Conservation (phyloP, 2,888 invertebrate species). For the Caenorhabditis uteleia region DNA sequence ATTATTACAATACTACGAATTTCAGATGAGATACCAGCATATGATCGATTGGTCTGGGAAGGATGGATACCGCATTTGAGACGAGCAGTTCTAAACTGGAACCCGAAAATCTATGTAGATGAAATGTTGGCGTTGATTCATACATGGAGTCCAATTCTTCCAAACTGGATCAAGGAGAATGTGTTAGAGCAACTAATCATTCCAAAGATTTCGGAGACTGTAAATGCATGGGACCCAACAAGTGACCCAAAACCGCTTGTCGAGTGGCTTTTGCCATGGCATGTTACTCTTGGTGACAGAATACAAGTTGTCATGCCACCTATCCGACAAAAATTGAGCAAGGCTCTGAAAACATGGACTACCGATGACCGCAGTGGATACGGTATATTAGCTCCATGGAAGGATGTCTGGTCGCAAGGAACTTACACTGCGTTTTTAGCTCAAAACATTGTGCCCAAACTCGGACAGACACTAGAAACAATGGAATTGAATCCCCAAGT, state of each 20-base stretch:
- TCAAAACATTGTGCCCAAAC: constrained; percentile 84
- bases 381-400: constrained; percentile 90
- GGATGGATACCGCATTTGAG: constrained; percentile 84
- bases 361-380: constrained; percentile 90
- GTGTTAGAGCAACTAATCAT: constrained; percentile 78
- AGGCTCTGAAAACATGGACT: constrained; percentile 72
- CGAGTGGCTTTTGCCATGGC: constrained; percentile 96
- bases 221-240: constrained; percentile 82
- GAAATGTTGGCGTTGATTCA: constrained; percentile 82
- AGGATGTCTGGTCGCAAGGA: constrained; percentile 79
- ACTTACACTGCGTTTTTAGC: constrained; percentile 83
- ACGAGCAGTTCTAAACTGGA: constrained; percentile 76
- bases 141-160: constrained; percentile 82
- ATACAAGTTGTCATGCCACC: constrained; percentile 81
- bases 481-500: constrained; percentile 55
- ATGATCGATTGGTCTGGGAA: constrained; percentile 86
- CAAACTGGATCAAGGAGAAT: constrained; percentile 83
- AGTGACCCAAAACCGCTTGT: constrained; percentile 94
- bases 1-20: background rate
- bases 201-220: constrained; percentile 55
- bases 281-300: constrained; percentile 79
- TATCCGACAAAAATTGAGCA: constrained; percentile 77
- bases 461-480: constrained; percentile 72
- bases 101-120: constrained; percentile 77
- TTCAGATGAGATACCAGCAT: constrained; percentile 74